Evolutionary conservation across 1,140 invertebrate genomes (phyloP), one percentile per base, ranked within the genome.

Genomic region (Ooceraea biroi): DNA sequence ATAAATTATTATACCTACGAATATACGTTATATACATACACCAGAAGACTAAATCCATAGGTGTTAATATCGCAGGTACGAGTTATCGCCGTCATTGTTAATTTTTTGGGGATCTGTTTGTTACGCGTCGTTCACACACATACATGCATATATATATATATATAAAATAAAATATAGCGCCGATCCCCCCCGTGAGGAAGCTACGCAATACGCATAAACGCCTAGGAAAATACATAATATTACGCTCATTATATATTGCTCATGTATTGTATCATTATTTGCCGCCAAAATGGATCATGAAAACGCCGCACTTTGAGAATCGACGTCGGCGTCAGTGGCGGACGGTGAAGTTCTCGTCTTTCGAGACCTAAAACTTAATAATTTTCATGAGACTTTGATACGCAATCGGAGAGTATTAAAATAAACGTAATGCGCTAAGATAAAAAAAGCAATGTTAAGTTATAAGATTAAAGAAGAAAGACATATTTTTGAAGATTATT

Each of bases 41-140:
- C 19, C 61, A 88, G 60, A 89, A 90, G 74, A 89, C 83, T 89
- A 88, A 89, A 78, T 72, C 36, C 66, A 82, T 89, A 88, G 76
- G 48, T 84, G 76, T 86, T 77, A 90, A 86, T 58, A 48, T 86
- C 69, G 83, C 60, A 83, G 74, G 80, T 85, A 83, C 66, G 83
- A 88, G 58, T 88, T 85, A 52, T 87, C 78, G 73, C 60, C 58
- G 11, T 48, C 41, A 66, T 83, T 88, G 66, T 85, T 88, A 44
- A 77, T 83, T 83, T 77, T 36, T 7, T 30, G 11, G 57, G 0
- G 48, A 69, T 73, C 50, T 14, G 30, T 82, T 82, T 68, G 41
- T 88, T 68, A n/a, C 41, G 36, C 36, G 61, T 88, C 14, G 58
- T 87, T 84, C 25, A 48, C 57, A 72, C 44, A 60, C 57, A 58